These are phyloP conservation scores for Eulithis testata DNA, from an alignment of 2,888 invertebrate genomes.

Conservation along the genomic window DNA sequence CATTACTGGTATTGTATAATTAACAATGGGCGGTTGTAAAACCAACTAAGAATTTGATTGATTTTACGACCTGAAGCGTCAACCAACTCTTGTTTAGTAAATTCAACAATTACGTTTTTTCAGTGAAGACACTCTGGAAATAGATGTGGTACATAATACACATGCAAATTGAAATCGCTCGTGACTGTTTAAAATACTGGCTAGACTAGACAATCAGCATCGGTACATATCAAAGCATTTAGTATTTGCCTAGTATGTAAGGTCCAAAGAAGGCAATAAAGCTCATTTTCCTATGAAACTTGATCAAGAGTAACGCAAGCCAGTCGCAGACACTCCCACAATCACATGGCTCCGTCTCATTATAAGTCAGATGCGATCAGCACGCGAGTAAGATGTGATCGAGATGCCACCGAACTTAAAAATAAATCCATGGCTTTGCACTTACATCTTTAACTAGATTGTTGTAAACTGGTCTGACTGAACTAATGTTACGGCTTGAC, in stretches of 20 bases:
- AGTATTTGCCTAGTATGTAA: neutral
- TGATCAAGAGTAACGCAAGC: constrained; percentile 12
- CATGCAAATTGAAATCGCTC: neutral
- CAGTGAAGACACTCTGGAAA: neutral
- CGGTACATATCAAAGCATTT: neutral
- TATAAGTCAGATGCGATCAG: constrained; percentile 74
- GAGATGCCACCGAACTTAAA: constrained; percentile 58
- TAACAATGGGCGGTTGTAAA: too few species aligned
- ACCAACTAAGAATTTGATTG: too few species aligned
- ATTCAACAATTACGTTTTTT: too few species aligned
- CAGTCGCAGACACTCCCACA: constrained; percentile 35
- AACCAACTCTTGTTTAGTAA: too few species aligned
- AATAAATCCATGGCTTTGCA: constrained; percentile 50
- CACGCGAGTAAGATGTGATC: constrained; percentile 76
- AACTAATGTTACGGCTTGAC: constrained; percentile 7
- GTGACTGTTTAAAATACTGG: neutral
- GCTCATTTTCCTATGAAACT: constrained; percentile 10
- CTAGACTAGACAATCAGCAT: neutral
- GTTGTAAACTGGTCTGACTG: constrained; percentile 11
- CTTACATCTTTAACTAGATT: constrained; percentile 23
- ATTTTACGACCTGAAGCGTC: too few species aligned
- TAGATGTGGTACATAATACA: neutral
- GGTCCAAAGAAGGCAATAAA: neutral
- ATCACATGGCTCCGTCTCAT: constrained; percentile 57
- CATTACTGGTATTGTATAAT: too few species aligned